Conservation (phyloP, 2,113 vertebrate genomes). For the Seriola rivoliana region DNA sequence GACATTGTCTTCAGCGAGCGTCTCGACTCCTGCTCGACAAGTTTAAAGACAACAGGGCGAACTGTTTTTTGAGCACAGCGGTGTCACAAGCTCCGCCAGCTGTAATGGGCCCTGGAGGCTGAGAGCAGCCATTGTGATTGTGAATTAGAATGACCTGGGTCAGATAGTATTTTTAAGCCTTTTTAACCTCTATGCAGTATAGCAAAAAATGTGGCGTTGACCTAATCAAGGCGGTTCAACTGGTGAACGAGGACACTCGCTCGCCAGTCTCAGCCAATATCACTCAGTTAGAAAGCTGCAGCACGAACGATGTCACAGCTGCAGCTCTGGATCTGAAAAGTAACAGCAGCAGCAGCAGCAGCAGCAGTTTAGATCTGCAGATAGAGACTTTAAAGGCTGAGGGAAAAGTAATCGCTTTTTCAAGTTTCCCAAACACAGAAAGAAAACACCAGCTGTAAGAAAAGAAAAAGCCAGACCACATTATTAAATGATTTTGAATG, state of each 20-base stretch:
- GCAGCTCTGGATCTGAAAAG: background rate
- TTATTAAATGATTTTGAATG: background rate
- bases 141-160: conserved; percentile 35
- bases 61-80: conserved; percentile 9
- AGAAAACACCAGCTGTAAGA: background rate
- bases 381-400: background rate
- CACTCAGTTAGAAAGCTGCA: background rate
- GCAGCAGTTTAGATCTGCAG: background rate
- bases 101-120: conserved; percentile 21
- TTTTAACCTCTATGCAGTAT: conserved; percentile 25
- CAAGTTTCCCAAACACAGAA: background rate
- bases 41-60: conserved; percentile 40
- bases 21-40: conserved; percentile 38
- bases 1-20: conserved; percentile 48
- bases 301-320: background rate
- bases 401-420: background rate
- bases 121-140: background rate
- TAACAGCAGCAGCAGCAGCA: background rate
- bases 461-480: background rate
- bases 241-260: background rate
- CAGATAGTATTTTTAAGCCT: conserved; percentile 16
- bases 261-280: background rate
- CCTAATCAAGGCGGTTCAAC: conserved; percentile 9
- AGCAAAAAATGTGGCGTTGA: conserved; percentile 1
- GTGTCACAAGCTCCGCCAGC: conserved; percentile 27